Evolutionary conservation across 2,113 vertebrate species (phyloP).

Genomic region (Deroptyus accipitrinus): DNA sequence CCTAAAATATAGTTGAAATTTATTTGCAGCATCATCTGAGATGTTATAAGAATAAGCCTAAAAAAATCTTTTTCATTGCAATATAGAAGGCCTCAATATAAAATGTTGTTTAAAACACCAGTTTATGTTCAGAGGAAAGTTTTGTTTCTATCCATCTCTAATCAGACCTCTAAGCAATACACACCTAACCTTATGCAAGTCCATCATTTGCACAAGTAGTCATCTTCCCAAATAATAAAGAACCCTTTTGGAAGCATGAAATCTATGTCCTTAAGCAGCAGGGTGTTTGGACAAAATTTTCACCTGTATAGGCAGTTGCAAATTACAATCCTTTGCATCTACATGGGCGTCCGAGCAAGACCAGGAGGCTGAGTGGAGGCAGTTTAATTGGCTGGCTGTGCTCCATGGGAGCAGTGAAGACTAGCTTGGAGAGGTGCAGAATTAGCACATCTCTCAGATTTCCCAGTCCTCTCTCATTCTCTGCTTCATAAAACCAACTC

Average conservation of each 20-base stretch:
- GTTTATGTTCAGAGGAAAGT: background rate
- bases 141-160: background rate
- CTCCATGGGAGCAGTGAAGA: background rate
- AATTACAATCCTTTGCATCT: constrained; percentile 41
- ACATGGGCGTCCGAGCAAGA: background rate
- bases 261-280: constrained; percentile 16
- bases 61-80: background rate
- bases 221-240: background rate
- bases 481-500: background rate
- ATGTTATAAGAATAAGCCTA: background rate
- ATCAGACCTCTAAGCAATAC: background rate
- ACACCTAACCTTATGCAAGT: background rate
- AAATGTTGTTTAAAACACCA: background rate
- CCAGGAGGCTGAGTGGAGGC: background rate
- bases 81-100: background rate
- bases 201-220: background rate
- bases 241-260: background rate
- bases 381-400: background rate
- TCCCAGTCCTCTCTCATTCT: background rate
- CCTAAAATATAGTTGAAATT: background rate
- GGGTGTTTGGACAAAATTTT: constrained; percentile 47
- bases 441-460: constrained; percentile 21
- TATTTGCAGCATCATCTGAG: background rate
- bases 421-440: background rate
- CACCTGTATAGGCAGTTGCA: constrained; percentile 43